These are phyloP conservation scores for Antheraea mylitta DNA, from an alignment of 1,140 invertebrate genomes.

Conservation along the genomic window DNA sequence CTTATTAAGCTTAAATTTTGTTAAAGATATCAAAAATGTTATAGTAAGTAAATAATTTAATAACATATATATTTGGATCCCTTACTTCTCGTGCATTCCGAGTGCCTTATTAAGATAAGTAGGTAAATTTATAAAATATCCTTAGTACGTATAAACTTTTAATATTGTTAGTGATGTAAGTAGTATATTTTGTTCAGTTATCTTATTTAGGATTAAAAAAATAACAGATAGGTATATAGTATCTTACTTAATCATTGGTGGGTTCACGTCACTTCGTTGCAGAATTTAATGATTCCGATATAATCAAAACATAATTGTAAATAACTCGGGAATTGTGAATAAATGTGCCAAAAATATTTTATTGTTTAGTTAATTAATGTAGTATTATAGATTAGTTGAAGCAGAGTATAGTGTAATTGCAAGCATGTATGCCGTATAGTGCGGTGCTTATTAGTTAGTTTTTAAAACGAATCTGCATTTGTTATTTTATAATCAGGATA, in stretches of 20 bases:
- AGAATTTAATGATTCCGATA: neutral
- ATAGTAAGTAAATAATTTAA: neutral
- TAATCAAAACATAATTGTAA: neutral
- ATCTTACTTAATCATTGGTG: neutral
- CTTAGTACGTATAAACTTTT: neutral
- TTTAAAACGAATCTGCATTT: neutral
- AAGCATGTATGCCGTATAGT: neutral
- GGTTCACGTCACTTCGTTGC: neutral
- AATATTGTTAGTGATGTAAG: neutral
- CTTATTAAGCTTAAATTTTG: conserved; percentile 1
- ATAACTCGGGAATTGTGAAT: neutral
- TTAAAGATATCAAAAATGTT: neutral
- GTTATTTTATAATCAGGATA: neutral
- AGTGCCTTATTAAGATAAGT: conserved; percentile 53
- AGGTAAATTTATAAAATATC: conserved; percentile 7
- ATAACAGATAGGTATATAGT: neutral
- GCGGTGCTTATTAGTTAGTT: conserved; percentile 11
- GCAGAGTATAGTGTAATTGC: neutral
- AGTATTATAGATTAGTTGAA: neutral
- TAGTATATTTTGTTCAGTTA: neutral
- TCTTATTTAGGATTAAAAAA: neutral
- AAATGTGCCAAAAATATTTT: neutral
- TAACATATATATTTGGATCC: conserved; percentile 2
- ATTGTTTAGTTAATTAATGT: neutral
- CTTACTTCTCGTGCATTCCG: conserved; percentile 58